Base-by-base conservation (phyloP, 2,797 vertebrate species). In the Siniperca obscura region DNA sequence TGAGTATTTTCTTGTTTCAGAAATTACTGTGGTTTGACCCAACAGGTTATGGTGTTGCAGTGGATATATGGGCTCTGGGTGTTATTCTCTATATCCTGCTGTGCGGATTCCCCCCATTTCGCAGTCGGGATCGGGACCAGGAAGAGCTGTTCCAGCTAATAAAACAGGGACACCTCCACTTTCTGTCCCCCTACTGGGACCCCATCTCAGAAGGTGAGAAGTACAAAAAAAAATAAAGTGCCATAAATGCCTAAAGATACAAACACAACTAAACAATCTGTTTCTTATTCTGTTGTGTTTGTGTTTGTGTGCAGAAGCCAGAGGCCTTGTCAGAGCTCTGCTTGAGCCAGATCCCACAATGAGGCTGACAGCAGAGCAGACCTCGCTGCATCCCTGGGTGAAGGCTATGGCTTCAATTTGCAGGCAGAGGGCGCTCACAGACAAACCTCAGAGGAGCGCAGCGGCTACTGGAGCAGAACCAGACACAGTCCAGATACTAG, bases 41-140 rank as follows among this genome's bases (percentile, higher is more conserved):
- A 30, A 42, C 89, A 99, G 98, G 98, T 76, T 99, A 99, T 48
- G 97, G 98, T 25, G 94, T 99, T 0, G 96, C 97, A 72, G 98
- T 99, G 73, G 98, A 99, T 72, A 94, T 99, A 89, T 99, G 98
- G 98, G 98, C 98, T 7, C 96, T 98, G 36, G 98, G 98, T 3
- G 97, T 99, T 72, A 99, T 99, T 87, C 96, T 99, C 71, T 99
- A 98, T 76, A 96, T 99, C 85, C 96, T 99, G 19, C 95, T 99
- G 50, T 98, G 98, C 16, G 98, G 98, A 68, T 99, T 99, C 40
- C 97, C 98, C 10, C 98, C 98, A 0, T 99, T 99, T 90, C 96
- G 97, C 67, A 99, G 98, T 93, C 95, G 95, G 5, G 97, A 98
- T 19, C 95, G 97, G 36, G 96, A 99, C 91, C 98, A 99, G 86